phyloP scores from a whole-genome alignment of 2,888 invertebrate genomes.

The Halictus ligatus region DNA sequence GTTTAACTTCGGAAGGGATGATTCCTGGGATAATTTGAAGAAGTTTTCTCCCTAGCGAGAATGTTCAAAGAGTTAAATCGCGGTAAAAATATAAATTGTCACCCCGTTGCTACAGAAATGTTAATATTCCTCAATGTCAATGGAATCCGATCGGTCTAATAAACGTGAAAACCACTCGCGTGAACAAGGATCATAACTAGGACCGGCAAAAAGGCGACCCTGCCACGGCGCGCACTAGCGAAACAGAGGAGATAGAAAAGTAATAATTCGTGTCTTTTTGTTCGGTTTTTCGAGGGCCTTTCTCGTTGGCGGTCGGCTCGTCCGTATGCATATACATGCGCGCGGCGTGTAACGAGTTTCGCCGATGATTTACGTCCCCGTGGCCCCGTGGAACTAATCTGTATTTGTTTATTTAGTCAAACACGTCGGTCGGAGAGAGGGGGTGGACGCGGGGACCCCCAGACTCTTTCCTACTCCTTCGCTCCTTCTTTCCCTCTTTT shows the following conservation, averaged over 20 bases:
- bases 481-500: constrained; percentile 5
- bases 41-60: too few relatives aligned
- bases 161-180: background rate
- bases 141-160: too few relatives aligned
- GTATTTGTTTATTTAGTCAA: constrained; percentile 83
- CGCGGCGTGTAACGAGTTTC: constrained; percentile 79
- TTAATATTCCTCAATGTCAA: too few relatives aligned
- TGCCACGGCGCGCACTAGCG: background rate
- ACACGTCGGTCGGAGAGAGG: constrained; percentile 57
- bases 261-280: constrained; percentile 50
- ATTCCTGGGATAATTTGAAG: too few relatives aligned
- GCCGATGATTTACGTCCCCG: constrained; percentile 81
- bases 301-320: constrained; percentile 34
- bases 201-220: background rate
- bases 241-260: constrained; percentile 41
- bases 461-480: background rate
- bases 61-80: too few relatives aligned
- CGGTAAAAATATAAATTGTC: too few relatives aligned
- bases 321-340: constrained; percentile 58
- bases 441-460: too few relatives aligned
- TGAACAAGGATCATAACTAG: background rate
- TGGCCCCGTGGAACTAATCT: constrained; percentile 80
- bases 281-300: constrained; percentile 32
- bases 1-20: too few relatives aligned
- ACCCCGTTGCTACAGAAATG: too few relatives aligned